Base-by-base conservation (phyloP, 2,888 invertebrate species). In the Empis livida region DNA sequence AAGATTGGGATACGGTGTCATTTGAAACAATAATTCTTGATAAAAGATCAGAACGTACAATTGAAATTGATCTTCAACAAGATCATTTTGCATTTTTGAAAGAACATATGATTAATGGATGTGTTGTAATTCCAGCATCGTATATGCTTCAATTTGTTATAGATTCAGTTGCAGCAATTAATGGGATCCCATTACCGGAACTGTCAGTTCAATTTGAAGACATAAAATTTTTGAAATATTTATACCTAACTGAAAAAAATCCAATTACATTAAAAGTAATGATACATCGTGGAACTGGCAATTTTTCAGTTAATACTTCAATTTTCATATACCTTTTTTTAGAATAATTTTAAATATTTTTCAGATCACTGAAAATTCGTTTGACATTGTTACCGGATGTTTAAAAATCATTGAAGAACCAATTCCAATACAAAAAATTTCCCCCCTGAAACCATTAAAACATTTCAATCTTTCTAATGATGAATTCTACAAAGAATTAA, bases 31-130 rank as follows among this genome's bases (percentile, higher is more conserved):
- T 27, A 8, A 27, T 27, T 27, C 23, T 27, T 27, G 23, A 27
- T 9, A 27, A 27, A 27, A 27, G 23, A 27, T 2, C 8, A 2
- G 23, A 27, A 27, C 5, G 23, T 8, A 27, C 23, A 27, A 27
- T 27, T 27, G 23, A 27, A 27, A 27, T 27, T 9, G 9, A 27
- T 27, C 67, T 79, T 6, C 65, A 67, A 0, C 78, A 80, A 49
- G 80, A 81, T 47, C 76, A 78, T 56, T 75, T 73, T 59, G 77
- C 79, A 47, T 89, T 76, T 59, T 71, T 89, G 63, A 65, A 70
- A 13, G 89, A 87, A 1, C 92, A 92, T 67, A 74, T 79, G n/a
- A 82, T 93, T 51, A 90, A 92, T 64, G 87, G 90, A 79, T 65
- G 77, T 49, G 44, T 57, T 14, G 23, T 60, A 5, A 43, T 84